Evolutionary conservation across 2,888 invertebrate species (phyloP).

Genomic region (Apamea epomidion): DNA sequence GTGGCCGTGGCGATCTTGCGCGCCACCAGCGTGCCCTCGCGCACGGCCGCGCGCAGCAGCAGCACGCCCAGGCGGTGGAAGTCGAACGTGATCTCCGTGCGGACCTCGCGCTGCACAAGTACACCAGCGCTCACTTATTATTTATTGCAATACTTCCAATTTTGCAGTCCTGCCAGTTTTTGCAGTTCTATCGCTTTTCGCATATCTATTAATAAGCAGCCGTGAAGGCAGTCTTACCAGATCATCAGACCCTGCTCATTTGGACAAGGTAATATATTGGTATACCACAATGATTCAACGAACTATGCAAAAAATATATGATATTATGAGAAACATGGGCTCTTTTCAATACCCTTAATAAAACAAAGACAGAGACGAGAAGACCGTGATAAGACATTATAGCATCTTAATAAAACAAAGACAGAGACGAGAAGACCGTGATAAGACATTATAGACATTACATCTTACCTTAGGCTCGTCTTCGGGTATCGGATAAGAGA

Average conservation of each 20-base stretch:
- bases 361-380: too few relatives aligned
- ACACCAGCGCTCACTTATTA: not conserved
- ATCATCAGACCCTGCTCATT: not conserved
- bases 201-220: not conserved
- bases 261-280: not conserved
- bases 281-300: not conserved
- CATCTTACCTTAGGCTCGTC: conserved; percentile 72
- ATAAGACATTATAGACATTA: not conserved
- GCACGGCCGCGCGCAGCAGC: conserved; percentile 94
- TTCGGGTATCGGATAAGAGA: conserved; percentile 60
- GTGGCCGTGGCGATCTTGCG: conserved; percentile 98
- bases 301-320: not conserved
- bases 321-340: too few relatives aligned
- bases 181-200: not conserved
- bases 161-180: not conserved
- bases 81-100: conserved; percentile 97
- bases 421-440: too few relatives aligned
- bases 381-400: not conserved
- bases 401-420: conserved; percentile 57
- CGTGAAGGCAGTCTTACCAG: too few relatives aligned
- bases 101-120: conserved; percentile 78
- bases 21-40: conserved; percentile 93
- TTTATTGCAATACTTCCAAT: not conserved
- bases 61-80: conserved; percentile 97
- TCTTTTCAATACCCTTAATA: not conserved